A percentile compares a stretch with the other conserved stretches of the same genome.
These are phyloP conservation scores for Pachypanchax playfairii DNA, from an alignment of 2,113 vertebrate genomes.

Conservation along the genomic window DNA sequence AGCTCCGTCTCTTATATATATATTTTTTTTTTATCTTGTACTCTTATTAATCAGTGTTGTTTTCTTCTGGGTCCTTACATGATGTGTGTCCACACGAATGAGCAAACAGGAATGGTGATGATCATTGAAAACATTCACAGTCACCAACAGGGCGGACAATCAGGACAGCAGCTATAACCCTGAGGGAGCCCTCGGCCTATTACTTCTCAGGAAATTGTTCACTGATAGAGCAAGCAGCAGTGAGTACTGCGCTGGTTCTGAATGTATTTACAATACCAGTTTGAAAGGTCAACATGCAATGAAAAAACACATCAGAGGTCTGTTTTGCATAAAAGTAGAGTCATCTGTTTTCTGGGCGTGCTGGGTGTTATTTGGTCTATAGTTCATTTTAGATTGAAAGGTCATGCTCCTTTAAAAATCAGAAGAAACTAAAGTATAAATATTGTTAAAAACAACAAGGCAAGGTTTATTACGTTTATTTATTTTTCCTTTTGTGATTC, in stretches of 20 bases:
- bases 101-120: constrained; percentile 27
- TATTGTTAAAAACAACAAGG: neutral
- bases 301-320: constrained; percentile 19
- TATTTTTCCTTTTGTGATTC: neutral
- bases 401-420: constrained; percentile 13
- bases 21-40: constrained; percentile 56
- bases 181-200: constrained; percentile 35
- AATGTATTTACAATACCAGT: constrained; percentile 24
- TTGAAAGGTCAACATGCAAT: constrained; percentile 49
- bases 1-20: too few species aligned
- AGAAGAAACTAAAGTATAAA: constrained; percentile 1
- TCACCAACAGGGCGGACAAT: constrained; percentile 55
- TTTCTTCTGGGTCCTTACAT: constrained; percentile 19
- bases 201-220: constrained; percentile 40
- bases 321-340: constrained; percentile 25
- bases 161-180: constrained; percentile 56
- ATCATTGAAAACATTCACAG: constrained; percentile 30
- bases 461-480: neutral
- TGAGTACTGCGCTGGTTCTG: constrained; percentile 25
- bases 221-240: constrained; percentile 13
- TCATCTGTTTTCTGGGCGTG: neutral
- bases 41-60: constrained; percentile 51
- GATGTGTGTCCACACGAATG: constrained; percentile 20
- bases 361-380: constrained; percentile 11
- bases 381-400: constrained; percentile 16